phyloP scores from a whole-genome alignment of 1,140 invertebrate species.

The Manduca sexta region DNA sequence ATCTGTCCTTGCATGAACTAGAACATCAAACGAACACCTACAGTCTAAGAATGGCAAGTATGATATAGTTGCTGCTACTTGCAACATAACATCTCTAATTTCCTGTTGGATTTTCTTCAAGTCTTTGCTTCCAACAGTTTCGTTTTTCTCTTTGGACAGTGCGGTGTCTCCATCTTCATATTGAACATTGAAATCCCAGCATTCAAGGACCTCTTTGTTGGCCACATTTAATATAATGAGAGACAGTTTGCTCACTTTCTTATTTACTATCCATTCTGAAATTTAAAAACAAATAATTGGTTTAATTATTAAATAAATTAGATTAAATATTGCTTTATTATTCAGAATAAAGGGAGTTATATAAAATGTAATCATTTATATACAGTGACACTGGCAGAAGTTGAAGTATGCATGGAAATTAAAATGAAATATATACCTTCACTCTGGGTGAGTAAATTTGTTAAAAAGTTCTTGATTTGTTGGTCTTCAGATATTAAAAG shows the following conservation, averaged over 20 bases:
- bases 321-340: no score
- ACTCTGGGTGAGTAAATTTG: conserved; percentile 88
- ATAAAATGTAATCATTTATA: no score
- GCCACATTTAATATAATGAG: conserved; percentile 92
- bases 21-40: conserved; percentile 88
- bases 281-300: no score
- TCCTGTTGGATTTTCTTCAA: conserved; percentile 93
- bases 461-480: conserved; percentile 91
- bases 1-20: conserved; percentile 88
- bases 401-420: no score
- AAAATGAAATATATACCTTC: conserved; percentile 80
- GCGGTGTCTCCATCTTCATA: conserved; percentile 77
- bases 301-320: no score
- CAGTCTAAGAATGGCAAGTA: conserved; percentile 84
- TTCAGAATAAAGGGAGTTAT: no score
- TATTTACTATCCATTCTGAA: conserved; percentile 90
- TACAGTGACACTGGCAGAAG: no score
- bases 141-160: conserved; percentile 63
- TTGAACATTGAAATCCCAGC: conserved; percentile 97
- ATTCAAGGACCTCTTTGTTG: conserved; percentile 94
- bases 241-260: conserved; percentile 90
- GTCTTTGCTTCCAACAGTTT: conserved; percentile 76
- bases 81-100: conserved; percentile 92
- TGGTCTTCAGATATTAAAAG: conserved; percentile 92
- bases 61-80: conserved; percentile 88